Conservation (phyloP, 2,797 vertebrate genomes). For the Limosa lapponica region DNA sequence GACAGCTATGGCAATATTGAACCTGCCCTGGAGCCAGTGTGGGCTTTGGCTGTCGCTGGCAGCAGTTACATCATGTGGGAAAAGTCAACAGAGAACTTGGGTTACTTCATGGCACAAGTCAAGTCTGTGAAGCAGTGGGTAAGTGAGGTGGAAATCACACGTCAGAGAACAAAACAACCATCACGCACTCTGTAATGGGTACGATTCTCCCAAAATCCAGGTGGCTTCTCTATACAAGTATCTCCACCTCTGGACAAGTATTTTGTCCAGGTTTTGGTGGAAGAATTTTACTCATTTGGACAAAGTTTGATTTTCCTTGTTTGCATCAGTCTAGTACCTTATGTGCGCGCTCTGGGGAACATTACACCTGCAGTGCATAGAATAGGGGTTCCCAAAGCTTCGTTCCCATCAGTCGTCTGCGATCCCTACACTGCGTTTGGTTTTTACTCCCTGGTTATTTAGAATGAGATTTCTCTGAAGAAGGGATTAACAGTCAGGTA, state of each 20-base stretch:
- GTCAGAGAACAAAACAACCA: not conserved
- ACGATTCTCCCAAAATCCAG: not conserved
- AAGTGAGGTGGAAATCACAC: slow-evolving; percentile 3
- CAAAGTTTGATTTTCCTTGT: not conserved
- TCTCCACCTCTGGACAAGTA: not conserved
- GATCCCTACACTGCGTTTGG: rapidly evolving
- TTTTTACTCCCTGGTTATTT: not conserved
- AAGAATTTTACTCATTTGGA: not conserved
- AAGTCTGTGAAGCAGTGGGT: slow-evolving; percentile 86
- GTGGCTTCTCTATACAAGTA: not conserved
- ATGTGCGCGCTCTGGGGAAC: rapidly evolving
- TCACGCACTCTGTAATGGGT: rapidly evolving
- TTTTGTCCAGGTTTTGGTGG: not conserved
- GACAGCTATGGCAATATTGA: slow-evolving; percentile 84
- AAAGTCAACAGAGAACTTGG: slow-evolving; percentile 79
- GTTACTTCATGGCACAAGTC: slow-evolving; percentile 88
- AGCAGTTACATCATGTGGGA: slow-evolving; percentile 89
- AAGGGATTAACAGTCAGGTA: not conserved
- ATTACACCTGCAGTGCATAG: rapidly evolving
- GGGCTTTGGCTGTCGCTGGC: slow-evolving; percentile 83
- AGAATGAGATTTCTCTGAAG: not conserved
- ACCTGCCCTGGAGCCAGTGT: slow-evolving; percentile 79
- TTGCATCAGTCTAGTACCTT: not conserved
- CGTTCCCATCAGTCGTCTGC: not conserved
- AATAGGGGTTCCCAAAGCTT: not conserved